A percentile compares a stretch with the other conserved stretches of the same genome.
phyloP scores from a whole-genome alignment of 2,113 vertebrate species.

The Caretta caretta region DNA sequence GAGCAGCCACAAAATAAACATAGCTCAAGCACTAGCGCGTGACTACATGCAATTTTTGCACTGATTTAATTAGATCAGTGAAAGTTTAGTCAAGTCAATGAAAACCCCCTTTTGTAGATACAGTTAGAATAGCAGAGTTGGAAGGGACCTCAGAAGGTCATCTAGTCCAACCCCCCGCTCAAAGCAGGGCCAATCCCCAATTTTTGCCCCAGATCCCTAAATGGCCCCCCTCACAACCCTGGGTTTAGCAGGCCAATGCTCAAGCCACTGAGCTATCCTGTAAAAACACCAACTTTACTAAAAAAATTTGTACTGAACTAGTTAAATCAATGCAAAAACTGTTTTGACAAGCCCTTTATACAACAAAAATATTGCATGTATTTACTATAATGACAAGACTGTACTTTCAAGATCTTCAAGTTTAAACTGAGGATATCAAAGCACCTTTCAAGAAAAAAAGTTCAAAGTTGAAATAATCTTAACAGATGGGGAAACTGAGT shows the following conservation, averaged over 20 bases:
- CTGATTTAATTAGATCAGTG: neutral
- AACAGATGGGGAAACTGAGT: neutral
- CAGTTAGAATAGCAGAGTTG: neutral
- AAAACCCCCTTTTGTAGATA: neutral
- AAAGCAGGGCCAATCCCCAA: no score
- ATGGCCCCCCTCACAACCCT: no score
- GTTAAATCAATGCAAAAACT: neutral
- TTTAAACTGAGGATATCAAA: neutral
- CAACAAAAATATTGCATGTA: neutral
- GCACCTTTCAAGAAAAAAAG: neutral
- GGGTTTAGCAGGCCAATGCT: no score
- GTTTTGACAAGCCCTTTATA: neutral
- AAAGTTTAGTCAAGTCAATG: neutral
- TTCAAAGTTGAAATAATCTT: neutral
- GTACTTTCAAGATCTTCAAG: neutral
- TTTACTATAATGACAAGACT: neutral
- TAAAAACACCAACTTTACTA: neutral
- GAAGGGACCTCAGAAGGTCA: no score
- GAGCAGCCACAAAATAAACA: neutral
- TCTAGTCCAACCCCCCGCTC: no score
- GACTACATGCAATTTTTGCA: accelerated
- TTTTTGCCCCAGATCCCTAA: no score
- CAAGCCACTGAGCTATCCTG: no score
- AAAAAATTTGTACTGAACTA: neutral
- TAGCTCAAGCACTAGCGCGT: neutral